Base-by-base conservation (phyloP, 1,140 invertebrate genomes). In the Oedothorax gibbosus region DNA sequence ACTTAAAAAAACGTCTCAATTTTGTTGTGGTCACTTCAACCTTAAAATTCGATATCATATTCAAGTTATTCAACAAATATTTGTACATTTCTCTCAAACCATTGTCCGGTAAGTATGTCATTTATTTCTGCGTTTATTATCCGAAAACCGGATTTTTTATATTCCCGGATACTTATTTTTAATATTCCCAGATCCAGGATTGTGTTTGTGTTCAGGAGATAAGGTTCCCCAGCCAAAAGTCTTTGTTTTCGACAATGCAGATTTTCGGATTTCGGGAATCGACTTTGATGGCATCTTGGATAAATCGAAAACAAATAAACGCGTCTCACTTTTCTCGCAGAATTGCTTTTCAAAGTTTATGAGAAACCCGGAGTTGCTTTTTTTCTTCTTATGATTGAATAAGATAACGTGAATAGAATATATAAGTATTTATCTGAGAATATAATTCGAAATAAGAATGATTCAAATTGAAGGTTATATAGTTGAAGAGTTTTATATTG, bases 91-190 rank as follows among this genome's bases (percentile, higher is more conserved):
- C 35, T 35, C 35, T 35, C 35, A 35, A 35, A 35, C 35, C 21
- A 21, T 68, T 68, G 65, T 68, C 20, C 20, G 10, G 21, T 18
- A 15, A 18, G 75, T 65, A 60, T 65, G 35, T 65, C 75, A 77
- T 77, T 77, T 57, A 65, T 77, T 77, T 77, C 54, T 60, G 60
- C 60, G 65, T 77, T 77, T 77, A 77, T 77, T 77, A 77, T 77
- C 60, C 57, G 75, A 14, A 50, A 49, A 51, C 49, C n/a, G 21
- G 49, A 77, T 35, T 35, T 35, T 35, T 35, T 35, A 5, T 35
- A 35, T 35, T 35, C 35, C 35, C 35, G 35, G 35, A 35, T 35
- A 77, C 60, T 60, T 64, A 77, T 77, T 77, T 71, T 77, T 77
- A 49, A 56, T 75, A 50, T 77, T 64, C 75, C 18, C 60, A 12